phyloP scores from a whole-genome alignment of 2,888 invertebrate species.

The Athalia cordata region DNA sequence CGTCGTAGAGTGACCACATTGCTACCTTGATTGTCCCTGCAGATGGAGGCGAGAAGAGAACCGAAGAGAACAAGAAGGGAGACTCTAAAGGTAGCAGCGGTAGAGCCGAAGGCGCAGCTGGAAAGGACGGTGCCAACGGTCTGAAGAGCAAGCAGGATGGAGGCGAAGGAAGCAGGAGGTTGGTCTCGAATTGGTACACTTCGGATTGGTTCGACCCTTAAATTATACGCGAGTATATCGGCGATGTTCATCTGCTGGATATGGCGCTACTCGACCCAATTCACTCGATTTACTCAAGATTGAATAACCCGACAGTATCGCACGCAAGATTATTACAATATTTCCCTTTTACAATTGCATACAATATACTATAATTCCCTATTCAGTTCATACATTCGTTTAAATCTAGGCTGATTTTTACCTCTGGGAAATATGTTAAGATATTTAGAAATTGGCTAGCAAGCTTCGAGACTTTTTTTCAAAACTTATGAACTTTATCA shows the following conservation, averaged over 20 bases:
- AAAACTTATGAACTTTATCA: neutral
- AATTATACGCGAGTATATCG: slow-evolving; percentile 61
- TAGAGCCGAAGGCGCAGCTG: slow-evolving; percentile 68
- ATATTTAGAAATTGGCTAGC: slow-evolving; percentile 71
- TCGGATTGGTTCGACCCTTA: slow-evolving; percentile 55
- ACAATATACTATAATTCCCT: slow-evolving; percentile 16
- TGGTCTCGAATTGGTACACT: slow-evolving; percentile 72
- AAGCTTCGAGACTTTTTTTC: slow-evolving; percentile 55
- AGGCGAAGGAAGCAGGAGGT: slow-evolving; percentile 76
- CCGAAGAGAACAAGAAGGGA: slow-evolving; percentile 69
- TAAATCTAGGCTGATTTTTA: slow-evolving; percentile 62
- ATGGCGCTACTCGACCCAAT: slow-evolving; percentile 58
- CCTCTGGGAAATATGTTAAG: slow-evolving; percentile 72
- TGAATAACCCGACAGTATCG: slow-evolving; percentile 53
- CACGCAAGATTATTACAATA: slow-evolving; percentile 69
- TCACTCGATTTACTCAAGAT: slow-evolving; percentile 58
- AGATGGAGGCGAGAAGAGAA: slow-evolving; percentile 72
- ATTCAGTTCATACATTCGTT: neutral
- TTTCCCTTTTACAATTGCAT: slow-evolving; percentile 13
- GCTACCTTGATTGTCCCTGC: slow-evolving; percentile 66
- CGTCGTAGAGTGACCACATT: slow-evolving; percentile 58
- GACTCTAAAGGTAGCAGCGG: slow-evolving; percentile 70
- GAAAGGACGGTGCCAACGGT: slow-evolving; percentile 72
- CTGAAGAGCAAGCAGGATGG: slow-evolving; percentile 76
- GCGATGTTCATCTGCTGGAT: slow-evolving; percentile 63